Evolutionary conservation across 2,888 invertebrate species (phyloP).

Genomic region (Temnothorax rugatulus): DNA sequence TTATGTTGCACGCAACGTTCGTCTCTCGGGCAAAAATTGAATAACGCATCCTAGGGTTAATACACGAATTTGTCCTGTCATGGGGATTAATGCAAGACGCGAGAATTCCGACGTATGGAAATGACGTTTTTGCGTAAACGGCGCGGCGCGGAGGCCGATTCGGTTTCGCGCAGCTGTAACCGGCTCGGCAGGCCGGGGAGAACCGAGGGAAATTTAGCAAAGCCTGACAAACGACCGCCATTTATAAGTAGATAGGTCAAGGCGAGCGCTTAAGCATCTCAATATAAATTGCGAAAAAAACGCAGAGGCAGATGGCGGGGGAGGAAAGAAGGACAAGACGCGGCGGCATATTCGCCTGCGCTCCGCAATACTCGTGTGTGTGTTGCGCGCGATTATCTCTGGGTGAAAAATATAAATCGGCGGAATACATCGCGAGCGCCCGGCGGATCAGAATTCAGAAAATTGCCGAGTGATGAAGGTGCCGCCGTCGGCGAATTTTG

Average conservation of each 20-base stretch:
- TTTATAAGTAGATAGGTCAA: conserved; percentile 73
- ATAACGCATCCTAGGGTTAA: conserved; percentile 33
- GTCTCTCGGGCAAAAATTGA: conserved; percentile 39
- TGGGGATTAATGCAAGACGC: conserved; percentile 45
- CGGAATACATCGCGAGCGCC: conserved; percentile 55
- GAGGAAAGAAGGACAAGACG: conserved; percentile 41
- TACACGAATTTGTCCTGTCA: conserved; percentile 40
- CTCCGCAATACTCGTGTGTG: conserved; percentile 54
- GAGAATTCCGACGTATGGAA: conserved; percentile 41
- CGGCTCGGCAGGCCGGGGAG: conserved; percentile 22
- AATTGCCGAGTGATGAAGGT: conserved; percentile 68
- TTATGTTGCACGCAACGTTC: conserved; percentile 38
- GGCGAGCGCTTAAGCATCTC: conserved; percentile 67
- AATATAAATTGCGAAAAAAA: conserved; percentile 64
- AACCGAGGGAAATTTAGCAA: conserved; percentile 49
- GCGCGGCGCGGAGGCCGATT: conserved; percentile 18
- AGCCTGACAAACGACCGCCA: conserved; percentile 62
- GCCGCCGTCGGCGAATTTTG: conserved; percentile 70
- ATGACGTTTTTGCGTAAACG: conserved; percentile 50
- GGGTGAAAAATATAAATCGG: conserved; percentile 63
- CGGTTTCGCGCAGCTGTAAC: conserved; percentile 30
- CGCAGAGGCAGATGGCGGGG: conserved; percentile 6
- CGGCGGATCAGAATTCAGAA: conserved; percentile 53
- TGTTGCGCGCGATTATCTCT: conserved; percentile 56
- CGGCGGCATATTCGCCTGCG: conserved; percentile 48